Evolutionary conservation across 2,113 vertebrate genomes (phyloP).

Genomic region (Leucosticte australis): DNA sequence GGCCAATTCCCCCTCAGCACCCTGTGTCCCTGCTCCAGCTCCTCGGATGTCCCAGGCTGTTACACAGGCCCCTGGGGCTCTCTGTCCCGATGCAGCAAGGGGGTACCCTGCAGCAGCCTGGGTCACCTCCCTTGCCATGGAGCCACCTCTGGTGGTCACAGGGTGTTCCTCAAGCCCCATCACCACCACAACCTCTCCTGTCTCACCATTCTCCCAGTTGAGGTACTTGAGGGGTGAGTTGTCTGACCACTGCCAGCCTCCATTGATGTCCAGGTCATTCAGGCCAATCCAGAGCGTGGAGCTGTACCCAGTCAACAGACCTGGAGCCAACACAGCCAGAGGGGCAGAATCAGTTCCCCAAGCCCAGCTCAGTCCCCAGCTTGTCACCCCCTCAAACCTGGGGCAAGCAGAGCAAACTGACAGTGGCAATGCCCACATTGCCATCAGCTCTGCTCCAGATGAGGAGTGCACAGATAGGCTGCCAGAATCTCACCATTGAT

Average conservation of each 20-base stretch:
- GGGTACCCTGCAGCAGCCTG: accelerated
- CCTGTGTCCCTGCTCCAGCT: not conserved
- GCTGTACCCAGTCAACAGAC: constrained; percentile 89
- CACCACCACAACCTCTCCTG: not conserved
- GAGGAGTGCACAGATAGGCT: not conserved
- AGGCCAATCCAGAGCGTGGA: constrained; percentile 94
- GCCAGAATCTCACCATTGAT: constrained; percentile 83
- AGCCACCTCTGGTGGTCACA: not conserved
- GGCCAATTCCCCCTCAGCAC: not conserved
- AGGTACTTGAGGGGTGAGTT: constrained; percentile 93
- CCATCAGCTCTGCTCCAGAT: not conserved
- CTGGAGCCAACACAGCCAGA: constrained; percentile 53
- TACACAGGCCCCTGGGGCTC: not conserved
- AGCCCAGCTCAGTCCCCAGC: not conserved
- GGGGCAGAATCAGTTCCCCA: not conserved
- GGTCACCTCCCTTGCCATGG: not conserved
- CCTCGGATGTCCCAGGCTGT: not conserved
- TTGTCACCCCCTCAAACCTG: not conserved
- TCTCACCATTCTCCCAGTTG: constrained; percentile 94
- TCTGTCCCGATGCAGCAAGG: not conserved
- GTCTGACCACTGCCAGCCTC: constrained; percentile 98
- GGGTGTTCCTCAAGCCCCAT: not conserved
- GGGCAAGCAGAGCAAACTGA: not conserved
- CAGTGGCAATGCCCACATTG: accelerated
- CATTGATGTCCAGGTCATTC: constrained; percentile 92